Base-by-base conservation (phyloP, 2,888 invertebrate species). In the Pheosia gnoma region DNA sequence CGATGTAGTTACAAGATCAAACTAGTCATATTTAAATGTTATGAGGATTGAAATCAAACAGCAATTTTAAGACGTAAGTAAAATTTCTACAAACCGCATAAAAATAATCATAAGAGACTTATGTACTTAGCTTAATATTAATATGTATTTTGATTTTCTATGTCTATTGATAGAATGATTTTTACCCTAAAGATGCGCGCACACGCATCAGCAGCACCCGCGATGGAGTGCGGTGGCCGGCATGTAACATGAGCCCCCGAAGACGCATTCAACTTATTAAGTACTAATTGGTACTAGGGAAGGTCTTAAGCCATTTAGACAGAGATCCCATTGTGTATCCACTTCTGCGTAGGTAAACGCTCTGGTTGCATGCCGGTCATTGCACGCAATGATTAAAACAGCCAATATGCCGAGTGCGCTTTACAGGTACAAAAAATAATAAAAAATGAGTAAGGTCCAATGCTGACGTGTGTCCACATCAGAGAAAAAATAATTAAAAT, bases 1-100 rank as follows among this genome's bases (percentile, higher is more conserved):
- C 25, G 25, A 1, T 25, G 25, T 25, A 25, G 25, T 25, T 25
- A 25, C 25, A 25, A 25, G 25, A 25, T 25, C 25, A 0, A 25
- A 25, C 25, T 25, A 25, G 25, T 25, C 25, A 25, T 25, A 25
- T 25, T 25, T 25, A 25, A 25, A 25, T 25, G 0, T 0, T 25
- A 25, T 25, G 13, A 43, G 43, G 25, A 25, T 41, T 13, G 13
- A 56, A 70, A 80, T 73, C 59, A 71, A 75, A 72, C 60, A 62
- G 59, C 66, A 71, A 65, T 69, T 53, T 60, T 67, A 65, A 57
- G 38, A 41, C 67, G 41, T 75, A 77, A 80, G 71, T 59, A 67
- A 65, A 72, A 75, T 74, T 64, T 76, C 74, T 81, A 80, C 53
- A 77, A 79, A 79, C 68, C 70, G 66, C 68, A 72, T 72, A 77